phyloP scores from a whole-genome alignment of 1,140 invertebrate genomes.

The Antheraea pernyi region DNA sequence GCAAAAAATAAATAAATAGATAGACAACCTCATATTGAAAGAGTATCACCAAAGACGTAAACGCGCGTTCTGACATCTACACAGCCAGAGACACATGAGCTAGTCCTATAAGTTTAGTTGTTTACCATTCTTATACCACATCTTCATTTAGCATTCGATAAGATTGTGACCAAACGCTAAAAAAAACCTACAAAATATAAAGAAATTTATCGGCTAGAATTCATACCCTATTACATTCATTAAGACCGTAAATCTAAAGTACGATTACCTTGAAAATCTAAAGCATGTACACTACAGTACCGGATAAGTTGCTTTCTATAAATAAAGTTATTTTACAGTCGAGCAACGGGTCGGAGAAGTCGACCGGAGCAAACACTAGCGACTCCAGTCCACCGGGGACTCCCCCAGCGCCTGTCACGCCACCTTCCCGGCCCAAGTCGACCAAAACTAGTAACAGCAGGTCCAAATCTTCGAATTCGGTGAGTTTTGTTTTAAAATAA shows the following conservation, averaged over 20 bases:
- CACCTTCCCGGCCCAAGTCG: slow-evolving; percentile 71
- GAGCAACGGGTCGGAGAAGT: slow-evolving; percentile 62
- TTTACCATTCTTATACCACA: too few relatives aligned
- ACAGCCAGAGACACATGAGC: too few relatives aligned
- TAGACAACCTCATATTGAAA: too few relatives aligned
- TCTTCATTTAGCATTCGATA: too few relatives aligned
- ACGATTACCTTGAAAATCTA: slow-evolving; percentile 7
- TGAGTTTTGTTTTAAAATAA: slow-evolving; percentile 33
- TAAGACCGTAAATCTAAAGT: not conserved
- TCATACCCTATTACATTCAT: too few relatives aligned
- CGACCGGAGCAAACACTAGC: slow-evolving; percentile 35
- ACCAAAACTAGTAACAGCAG: slow-evolving; percentile 54
- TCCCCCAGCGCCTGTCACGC: slow-evolving; percentile 62
- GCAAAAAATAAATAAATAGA: too few relatives aligned
- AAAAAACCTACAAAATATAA: too few relatives aligned
- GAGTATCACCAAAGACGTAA: too few relatives aligned
- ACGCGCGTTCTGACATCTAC: too few relatives aligned
- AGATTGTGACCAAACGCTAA: too few relatives aligned
- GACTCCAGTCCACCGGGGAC: slow-evolving; percentile 71
- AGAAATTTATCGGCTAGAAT: too few relatives aligned
- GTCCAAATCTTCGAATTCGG: slow-evolving; percentile 41
- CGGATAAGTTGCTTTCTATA: slow-evolving; percentile 18
- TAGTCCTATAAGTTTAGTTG: too few relatives aligned
- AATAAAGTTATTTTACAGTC: slow-evolving; percentile 40
- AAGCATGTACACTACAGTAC: slow-evolving; percentile 8